Base-by-base conservation (phyloP, 1,140 invertebrate genomes). In the Polypedilum pembai region DNA sequence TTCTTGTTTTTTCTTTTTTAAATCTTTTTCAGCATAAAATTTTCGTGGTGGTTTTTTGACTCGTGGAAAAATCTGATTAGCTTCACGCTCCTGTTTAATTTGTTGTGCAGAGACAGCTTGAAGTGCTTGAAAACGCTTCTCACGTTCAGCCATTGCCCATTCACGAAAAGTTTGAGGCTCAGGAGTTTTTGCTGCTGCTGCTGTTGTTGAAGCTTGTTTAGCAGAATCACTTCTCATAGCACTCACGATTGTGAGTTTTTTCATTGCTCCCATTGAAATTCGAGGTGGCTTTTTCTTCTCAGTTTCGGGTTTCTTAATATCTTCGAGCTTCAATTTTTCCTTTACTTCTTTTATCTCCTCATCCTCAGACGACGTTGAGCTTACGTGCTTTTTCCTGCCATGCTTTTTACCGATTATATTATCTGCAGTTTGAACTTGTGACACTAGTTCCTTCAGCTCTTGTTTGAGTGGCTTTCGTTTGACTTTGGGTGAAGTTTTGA, bases 81-180 rank as follows among this genome's bases (percentile, higher is more conserved):
- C 65, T 21, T 69, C 65, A 20, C 65, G 65, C 20, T 69, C 65
- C 4, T 69, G 65, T 10, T 69, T 69, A 7, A 69, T 69, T 69
- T 69, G 65, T 18, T 69, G 65, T 18, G 17, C n/a, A 20, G 65
- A 69, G 7, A 69, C 65, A 18, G 17, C n/a, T 10, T 69, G 65
- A 5, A 69, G 17, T 0, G 65, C 18, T 69, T 69, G 65, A 69
- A 69, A 69, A 3, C 65, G 17, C 18, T 69, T 69, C 20, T 69
- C 65, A 20, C 65, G 65, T 69, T 69, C 65, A 69, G 65, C 65
- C 8, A 69, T 18, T 69, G 65, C 65, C 65, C 65, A 69, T 21
- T 18, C 65, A 1, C 65, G 17, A 69, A 69, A 69, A 69, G 8
- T 69, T 20, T 69, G 5, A 3, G 65, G 20, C 65, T 69, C 65